Percentiles rank a stretch among this genome's conserved stretches.
Evolutionary conservation across 2,113 vertebrate species (phyloP).

Genomic region (Daphoenositta chrysoptera): DNA sequence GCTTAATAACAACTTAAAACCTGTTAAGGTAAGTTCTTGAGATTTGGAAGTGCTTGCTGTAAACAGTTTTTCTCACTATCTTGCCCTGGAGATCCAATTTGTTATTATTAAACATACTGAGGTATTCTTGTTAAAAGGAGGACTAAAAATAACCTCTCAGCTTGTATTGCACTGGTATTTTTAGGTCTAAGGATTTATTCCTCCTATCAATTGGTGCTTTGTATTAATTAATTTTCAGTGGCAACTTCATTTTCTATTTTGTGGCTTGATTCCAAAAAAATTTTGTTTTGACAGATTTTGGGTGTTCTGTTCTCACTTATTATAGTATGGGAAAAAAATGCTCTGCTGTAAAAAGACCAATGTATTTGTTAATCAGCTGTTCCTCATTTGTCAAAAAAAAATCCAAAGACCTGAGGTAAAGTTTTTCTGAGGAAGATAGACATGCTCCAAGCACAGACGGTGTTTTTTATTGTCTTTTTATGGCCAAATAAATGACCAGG

Average conservation of each 20-base stretch:
- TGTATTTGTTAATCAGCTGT: background rate
- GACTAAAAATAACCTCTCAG: conserved; percentile 4
- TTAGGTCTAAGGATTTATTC: background rate
- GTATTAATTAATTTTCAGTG: background rate
- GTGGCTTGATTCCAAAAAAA: background rate
- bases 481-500: background rate
- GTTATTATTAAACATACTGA: conserved; percentile 9
- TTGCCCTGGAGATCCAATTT: conserved; percentile 18
- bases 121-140: conserved; percentile 3
- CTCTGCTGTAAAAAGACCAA: background rate
- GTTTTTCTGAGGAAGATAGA: background rate
- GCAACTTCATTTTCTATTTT: background rate
- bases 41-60: background rate
- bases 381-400: background rate
- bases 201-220: background rate
- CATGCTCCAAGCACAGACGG: background rate
- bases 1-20: background rate
- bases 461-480: background rate
- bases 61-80: background rate
- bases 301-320: background rate
- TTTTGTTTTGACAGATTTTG: background rate
- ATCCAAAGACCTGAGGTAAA: background rate
- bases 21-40: background rate
- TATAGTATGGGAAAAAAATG: background rate
- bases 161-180: background rate